Evolutionary conservation across 2,888 invertebrate species (phyloP).

Genomic region (Drosophila sordidula): DNA sequence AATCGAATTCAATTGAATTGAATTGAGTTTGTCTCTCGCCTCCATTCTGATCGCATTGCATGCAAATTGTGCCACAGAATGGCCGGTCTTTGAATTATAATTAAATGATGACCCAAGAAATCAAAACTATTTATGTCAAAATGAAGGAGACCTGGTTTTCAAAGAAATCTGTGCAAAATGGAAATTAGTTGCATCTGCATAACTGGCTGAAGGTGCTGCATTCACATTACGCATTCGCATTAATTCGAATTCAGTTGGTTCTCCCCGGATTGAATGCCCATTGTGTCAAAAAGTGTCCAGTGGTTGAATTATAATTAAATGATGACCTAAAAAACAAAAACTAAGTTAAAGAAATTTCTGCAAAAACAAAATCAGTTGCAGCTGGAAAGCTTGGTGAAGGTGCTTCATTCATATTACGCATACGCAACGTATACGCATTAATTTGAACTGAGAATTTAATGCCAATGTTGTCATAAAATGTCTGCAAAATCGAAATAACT

Average conservation of each 20-base stretch:
- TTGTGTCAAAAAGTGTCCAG: slow-evolving; percentile 5
- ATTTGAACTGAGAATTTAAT: no score
- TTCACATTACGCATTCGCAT: slow-evolving; percentile 5
- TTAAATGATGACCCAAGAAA: slow-evolving; percentile 23
- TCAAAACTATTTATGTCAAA: not conserved
- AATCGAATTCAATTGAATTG: slow-evolving; percentile 32
- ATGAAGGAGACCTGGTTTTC: not conserved
- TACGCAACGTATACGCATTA: not conserved
- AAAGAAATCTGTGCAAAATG: not conserved
- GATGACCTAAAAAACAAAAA: no score
- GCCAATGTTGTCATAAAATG: slow-evolving; percentile 2
- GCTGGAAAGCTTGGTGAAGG: not conserved
- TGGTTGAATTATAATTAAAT: no score
- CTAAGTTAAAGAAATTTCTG: not conserved
- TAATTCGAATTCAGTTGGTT: no score
- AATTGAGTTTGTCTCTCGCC: slow-evolving; percentile 40
- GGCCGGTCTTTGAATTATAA: slow-evolving; percentile 26
- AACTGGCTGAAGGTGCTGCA: slow-evolving; percentile 3
- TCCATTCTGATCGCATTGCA: slow-evolving; percentile 34
- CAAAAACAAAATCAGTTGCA: not conserved
- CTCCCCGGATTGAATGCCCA: no score
- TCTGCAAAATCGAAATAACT: not conserved
- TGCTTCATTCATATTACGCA: slow-evolving; percentile 5
- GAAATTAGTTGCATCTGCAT: not conserved
- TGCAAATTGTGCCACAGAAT: slow-evolving; percentile 47